A percentile compares a stretch with the other conserved stretches of the same genome.
Conservation (phyloP, 2,888 invertebrate species). For the Chromoteleia sp. region DNA sequence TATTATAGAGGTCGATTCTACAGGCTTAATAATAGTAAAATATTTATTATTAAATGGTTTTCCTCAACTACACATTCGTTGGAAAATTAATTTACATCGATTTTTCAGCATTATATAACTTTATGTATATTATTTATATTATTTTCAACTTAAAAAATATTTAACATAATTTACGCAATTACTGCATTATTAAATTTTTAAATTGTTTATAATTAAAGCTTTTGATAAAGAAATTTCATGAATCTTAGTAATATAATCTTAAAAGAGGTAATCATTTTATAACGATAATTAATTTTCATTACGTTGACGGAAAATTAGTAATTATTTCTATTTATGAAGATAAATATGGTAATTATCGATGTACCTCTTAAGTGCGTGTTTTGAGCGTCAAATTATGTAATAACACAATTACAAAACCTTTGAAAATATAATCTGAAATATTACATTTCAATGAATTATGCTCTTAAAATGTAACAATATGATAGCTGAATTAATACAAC, state of each 20-base stretch:
- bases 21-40: neutral
- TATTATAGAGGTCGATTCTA: neutral
- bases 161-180: too few species aligned
- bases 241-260: constrained; percentile 1
- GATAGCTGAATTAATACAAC: constrained; percentile 4
- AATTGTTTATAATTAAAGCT: constrained; percentile 1
- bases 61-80: neutral
- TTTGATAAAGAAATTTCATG: constrained; percentile 16
- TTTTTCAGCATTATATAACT: too few species aligned
- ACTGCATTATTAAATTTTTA: neutral
- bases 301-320: constrained; percentile 40
- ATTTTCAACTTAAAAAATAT: too few species aligned
- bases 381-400: constrained; percentile 51
- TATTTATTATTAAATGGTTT: neutral
- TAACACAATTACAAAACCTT: constrained; percentile 58
- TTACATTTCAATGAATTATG: constrained; percentile 38
- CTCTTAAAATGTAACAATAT: constrained; percentile 20
- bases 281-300: constrained; percentile 55
- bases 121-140: too few species aligned
- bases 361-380: constrained; percentile 41
- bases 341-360: constrained; percentile 58
- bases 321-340: constrained; percentile 62
- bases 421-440: constrained; percentile 27
- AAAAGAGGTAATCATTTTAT: constrained; percentile 45
- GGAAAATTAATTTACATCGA: neutral